Base-by-base conservation (phyloP, 2,888 invertebrate genomes). In the Baronia brevicornis region DNA sequence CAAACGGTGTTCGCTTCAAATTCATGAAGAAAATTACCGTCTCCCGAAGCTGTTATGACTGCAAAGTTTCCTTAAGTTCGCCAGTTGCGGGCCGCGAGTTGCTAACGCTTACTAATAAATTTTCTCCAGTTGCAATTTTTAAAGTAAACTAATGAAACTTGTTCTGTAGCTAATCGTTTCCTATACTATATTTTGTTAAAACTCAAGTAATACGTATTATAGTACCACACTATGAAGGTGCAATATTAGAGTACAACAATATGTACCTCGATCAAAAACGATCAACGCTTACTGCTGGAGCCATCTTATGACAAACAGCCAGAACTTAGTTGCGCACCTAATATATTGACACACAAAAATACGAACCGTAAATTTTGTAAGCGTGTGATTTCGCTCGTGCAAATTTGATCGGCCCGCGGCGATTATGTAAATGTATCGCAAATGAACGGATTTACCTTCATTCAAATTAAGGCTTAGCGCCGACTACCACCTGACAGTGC, bases 321-420 rank as follows among this genome's bases (percentile, higher is more conserved):
- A n/a, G n/a, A n/a, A n/a, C n/a, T n/a, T n/a, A n/a, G n/a, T n/a
- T n/a, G n/a, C n/a, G n/a, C n/a, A n/a, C n/a, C n/a, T n/a, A n/a
- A n/a, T n/a, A n/a, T n/a, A n/a, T n/a, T n/a, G n/a, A n/a, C n/a
- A n/a, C n/a, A n/a, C n/a, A n/a, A n/a, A 8, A 28, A 28, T 12
- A 17, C 19, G 7, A 21, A 7, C n/a, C 19, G 24, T 38, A 28
- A 29, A 38, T 43, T 31, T 33, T 43, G 40, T 53, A 39, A 48
- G 44, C 43, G 43, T 50, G 53, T 37, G 45, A 51, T 58, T 53
- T 49, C 40, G 42, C 49, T 50, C 48, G 41, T 70, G 59, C 68
- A 70, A 69, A 68, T 68, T 72, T 67, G 69, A 73, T 71, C 65
- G 68, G 64, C 69, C 56, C 52, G 45, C 48, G 58, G 71, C 68